phyloP scores from a whole-genome alignment of 2,797 vertebrate species.

The Lacerta viridis region DNA sequence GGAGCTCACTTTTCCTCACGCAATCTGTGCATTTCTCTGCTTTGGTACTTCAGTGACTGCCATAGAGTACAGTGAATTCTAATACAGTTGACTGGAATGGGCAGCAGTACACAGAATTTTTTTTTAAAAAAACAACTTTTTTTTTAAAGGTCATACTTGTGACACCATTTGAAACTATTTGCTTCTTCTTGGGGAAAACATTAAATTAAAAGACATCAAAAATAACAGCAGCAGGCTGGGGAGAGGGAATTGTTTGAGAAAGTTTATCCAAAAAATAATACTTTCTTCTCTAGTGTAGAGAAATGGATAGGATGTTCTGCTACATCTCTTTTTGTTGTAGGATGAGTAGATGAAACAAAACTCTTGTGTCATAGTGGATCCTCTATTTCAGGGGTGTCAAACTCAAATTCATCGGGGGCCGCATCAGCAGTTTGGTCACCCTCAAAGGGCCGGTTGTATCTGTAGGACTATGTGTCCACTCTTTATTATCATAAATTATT shows the following conservation, averaged over 20 bases:
- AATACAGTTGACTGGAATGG: neutral
- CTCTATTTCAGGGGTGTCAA: neutral
- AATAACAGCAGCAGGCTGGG: neutral
- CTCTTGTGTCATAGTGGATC: constrained; percentile 32
- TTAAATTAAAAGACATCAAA: constrained; percentile 3
- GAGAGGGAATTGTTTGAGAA: neutral
- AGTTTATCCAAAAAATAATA: constrained; percentile 14
- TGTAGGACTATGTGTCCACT: no score
- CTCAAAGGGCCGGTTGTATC: no score
- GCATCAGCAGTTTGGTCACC: no score
- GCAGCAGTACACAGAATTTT: neutral
- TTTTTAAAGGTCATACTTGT: constrained; percentile 6
- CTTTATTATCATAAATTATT: no score
- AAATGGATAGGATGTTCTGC: neutral
- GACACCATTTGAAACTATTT: neutral
- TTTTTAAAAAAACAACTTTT: no score
- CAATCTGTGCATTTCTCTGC: neutral
- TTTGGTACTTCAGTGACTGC: neutral
- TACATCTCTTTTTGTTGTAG: neutral
- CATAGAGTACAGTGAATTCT: neutral
- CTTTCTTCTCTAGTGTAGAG: neutral
- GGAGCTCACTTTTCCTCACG: constrained; percentile 1
- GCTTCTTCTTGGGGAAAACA: neutral
- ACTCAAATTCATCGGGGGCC: no score
- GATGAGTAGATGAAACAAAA: constrained; percentile 2